These are phyloP conservation scores for Ectobius pallidus DNA, from an alignment of 2,888 invertebrate genomes.

Conservation along the genomic window DNA sequence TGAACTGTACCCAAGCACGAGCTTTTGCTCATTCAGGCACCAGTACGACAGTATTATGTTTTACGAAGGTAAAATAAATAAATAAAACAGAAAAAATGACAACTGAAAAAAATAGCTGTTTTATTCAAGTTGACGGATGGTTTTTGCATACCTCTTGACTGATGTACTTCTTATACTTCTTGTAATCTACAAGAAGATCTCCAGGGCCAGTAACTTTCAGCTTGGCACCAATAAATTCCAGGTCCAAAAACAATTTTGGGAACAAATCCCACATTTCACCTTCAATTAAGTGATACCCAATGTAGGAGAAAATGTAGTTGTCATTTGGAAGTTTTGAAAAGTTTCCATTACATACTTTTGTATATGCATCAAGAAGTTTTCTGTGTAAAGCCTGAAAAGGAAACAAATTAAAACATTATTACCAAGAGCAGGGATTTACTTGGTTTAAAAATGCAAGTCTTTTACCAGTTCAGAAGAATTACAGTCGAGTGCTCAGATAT, in stretches of 20 bases:
- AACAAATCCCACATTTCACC: conserved; percentile 58
- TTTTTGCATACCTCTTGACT: conserved; percentile 60
- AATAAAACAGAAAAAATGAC: too few relatives aligned
- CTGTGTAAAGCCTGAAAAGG: conserved; percentile 58
- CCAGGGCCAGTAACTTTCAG: conserved; percentile 69
- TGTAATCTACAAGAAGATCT: conserved; percentile 71
- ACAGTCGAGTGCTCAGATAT: too few relatives aligned
- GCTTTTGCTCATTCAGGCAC: too few relatives aligned
- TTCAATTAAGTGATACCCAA: conserved; percentile 71
- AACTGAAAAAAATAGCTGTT: too few relatives aligned
- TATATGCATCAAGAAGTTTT: conserved; percentile 65
- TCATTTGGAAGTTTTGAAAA: conserved; percentile 69
- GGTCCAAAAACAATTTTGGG: conserved; percentile 65
- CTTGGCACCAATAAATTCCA: conserved; percentile 74
- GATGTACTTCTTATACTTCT: conserved; percentile 66
- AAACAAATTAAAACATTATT: conserved; percentile 18
- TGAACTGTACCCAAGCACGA: too few relatives aligned
- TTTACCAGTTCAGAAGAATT: too few relatives aligned
- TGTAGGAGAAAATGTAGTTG: conserved; percentile 73
- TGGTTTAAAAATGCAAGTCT: too few relatives aligned
- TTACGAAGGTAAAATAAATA: too few relatives aligned
- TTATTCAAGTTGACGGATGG: too few relatives aligned
- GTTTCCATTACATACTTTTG: conserved; percentile 57
- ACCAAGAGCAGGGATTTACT: too few relatives aligned
- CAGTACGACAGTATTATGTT: too few relatives aligned